Conservation (phyloP, 2,797 vertebrate genomes). For the Anniella stebbinsi region DNA sequence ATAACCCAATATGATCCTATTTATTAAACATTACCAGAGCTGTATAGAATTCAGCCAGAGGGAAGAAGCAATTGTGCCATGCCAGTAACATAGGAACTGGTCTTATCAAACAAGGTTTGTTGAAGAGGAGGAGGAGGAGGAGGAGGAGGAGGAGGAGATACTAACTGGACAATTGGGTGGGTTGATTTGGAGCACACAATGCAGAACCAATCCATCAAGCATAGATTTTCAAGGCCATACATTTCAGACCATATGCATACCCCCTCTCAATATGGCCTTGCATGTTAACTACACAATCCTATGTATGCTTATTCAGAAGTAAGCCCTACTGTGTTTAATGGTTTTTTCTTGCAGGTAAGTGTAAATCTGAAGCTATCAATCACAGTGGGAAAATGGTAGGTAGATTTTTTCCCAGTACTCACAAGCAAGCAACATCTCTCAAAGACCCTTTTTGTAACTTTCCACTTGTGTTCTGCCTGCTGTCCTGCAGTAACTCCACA, state of each 20-base stretch:
- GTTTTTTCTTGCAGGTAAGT: neutral
- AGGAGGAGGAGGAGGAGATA: too few relatives aligned
- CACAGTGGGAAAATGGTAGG: neutral
- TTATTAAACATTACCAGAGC: too few relatives aligned
- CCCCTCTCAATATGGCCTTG: neutral
- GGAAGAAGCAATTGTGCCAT: too few relatives aligned
- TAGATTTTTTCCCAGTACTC: neutral
- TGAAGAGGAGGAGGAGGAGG: too few relatives aligned
- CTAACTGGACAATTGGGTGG: too few relatives aligned
- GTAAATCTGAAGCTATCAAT: neutral
- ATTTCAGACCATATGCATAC: neutral
- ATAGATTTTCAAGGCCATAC: neutral
- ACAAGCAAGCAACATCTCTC: neutral
- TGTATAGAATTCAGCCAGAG: too few relatives aligned
- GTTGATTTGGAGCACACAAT: too few relatives aligned
- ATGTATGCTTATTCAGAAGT: neutral
- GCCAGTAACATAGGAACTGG: too few relatives aligned
- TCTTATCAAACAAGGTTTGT: too few relatives aligned
- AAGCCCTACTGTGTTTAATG: neutral
- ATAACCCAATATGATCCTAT: neutral
- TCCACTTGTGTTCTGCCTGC: neutral
- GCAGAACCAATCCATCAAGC: too few relatives aligned
- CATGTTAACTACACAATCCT: neutral
- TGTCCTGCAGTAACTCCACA: neutral
- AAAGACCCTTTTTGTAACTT: neutral